Conservation (phyloP, 1,140 invertebrate species). For the Leptinotarsa defecta region DNA sequence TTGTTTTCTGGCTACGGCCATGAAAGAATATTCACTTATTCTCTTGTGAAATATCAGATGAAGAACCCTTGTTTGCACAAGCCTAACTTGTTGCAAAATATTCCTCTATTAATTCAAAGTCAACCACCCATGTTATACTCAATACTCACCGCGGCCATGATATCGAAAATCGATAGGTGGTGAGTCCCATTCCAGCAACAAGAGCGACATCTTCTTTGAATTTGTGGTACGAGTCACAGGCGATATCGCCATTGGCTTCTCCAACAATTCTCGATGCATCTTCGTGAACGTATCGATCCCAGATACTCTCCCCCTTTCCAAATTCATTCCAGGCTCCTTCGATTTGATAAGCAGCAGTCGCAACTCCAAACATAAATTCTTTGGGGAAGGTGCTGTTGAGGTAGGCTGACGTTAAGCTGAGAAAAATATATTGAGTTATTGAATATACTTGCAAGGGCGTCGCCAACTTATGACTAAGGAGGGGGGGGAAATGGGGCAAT, state of each 20-base stretch:
- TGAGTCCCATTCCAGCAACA: background rate
- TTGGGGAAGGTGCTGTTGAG: conserved; percentile 30
- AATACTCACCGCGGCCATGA: conserved; percentile 19
- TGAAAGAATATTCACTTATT: too few species aligned
- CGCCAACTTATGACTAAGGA: too few species aligned
- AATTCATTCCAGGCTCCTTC: conserved; percentile 55
- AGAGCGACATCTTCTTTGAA: conserved; percentile 18
- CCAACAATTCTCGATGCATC: conserved; percentile 32
- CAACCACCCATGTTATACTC: background rate
- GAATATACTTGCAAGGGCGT: too few species aligned
- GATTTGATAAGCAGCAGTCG: conserved; percentile 53
- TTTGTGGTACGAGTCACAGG: conserved; percentile 16
- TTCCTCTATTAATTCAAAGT: too few species aligned
- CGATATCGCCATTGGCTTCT: background rate
- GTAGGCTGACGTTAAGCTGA: background rate
- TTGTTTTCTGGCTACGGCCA: too few species aligned
- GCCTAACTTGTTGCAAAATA: too few species aligned
- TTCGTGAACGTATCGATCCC: conserved; percentile 55
- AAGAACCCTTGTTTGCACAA: too few species aligned
- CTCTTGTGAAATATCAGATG: too few species aligned
- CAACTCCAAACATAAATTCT: conserved; percentile 48
- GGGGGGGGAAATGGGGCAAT: too few species aligned
- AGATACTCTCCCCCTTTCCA: conserved; percentile 59
- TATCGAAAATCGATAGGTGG: conserved; percentile 13
- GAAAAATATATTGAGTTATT: background rate